Conservation (phyloP, 2,888 invertebrate genomes). For the Callosobruchus maculatus region DNA sequence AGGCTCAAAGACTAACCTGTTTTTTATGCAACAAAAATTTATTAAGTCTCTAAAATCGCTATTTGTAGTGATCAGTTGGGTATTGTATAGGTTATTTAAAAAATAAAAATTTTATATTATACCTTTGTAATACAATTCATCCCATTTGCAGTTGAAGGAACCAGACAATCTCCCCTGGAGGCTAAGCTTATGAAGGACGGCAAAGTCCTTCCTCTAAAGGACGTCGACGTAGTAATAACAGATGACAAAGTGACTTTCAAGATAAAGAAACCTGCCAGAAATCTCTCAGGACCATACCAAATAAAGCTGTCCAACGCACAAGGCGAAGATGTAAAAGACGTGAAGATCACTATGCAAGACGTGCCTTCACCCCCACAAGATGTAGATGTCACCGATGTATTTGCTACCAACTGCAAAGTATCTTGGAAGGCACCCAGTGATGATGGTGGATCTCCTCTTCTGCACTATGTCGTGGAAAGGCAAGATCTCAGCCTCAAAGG, state of each 20-base stretch:
- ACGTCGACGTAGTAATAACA: constrained; percentile 85
- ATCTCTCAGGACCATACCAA: constrained; percentile 87
- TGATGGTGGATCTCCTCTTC: constrained; percentile 82
- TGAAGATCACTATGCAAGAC: constrained; percentile 83
- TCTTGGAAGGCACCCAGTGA: constrained; percentile 84
- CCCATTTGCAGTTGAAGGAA: constrained; percentile 77
- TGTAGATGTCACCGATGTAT: constrained; percentile 81
- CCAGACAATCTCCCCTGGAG: constrained; percentile 82
- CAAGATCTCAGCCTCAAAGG: constrained; percentile 52
- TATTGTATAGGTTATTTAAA: too few species aligned
- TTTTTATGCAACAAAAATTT: too few species aligned
- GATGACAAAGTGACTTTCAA: constrained; percentile 89
- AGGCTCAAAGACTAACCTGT: too few species aligned
- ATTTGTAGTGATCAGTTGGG: too few species aligned
- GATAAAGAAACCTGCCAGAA: constrained; percentile 85
- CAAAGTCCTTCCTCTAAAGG: constrained; percentile 81
- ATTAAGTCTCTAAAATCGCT: too few species aligned
- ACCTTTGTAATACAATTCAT: too few species aligned
- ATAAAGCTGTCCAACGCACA: constrained; percentile 90
- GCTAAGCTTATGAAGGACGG: constrained; percentile 90
- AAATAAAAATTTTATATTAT: too few species aligned
- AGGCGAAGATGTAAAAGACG: constrained; percentile 84
- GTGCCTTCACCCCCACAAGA: constrained; percentile 84
- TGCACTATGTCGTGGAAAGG: constrained; percentile 86
- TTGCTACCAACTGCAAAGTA: constrained; percentile 83